Evolutionary conservation across 1,140 invertebrate species (phyloP).

Genomic region (Amyelois transitella): DNA sequence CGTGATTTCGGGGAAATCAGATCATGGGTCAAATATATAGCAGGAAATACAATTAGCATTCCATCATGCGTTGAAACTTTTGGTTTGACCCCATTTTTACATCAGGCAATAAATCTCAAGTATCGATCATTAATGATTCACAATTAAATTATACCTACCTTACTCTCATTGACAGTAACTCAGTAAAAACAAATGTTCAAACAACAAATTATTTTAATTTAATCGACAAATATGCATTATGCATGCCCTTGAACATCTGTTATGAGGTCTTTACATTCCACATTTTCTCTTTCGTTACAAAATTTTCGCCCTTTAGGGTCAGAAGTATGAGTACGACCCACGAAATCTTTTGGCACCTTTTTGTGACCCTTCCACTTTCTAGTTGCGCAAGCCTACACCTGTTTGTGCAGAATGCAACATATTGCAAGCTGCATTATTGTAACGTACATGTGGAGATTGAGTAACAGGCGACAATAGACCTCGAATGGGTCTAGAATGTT

Average conservation of each 20-base stretch:
- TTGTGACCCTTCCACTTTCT: constrained; percentile 5
- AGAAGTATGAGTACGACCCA: neutral
- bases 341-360: neutral
- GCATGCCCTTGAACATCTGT: neutral
- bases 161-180: no score
- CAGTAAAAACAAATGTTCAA: no score
- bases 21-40: neutral
- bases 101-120: no score
- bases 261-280: neutral
- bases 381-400: constrained; percentile 2
- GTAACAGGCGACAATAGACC: neutral
- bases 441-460: constrained; percentile 3
- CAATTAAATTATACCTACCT: no score
- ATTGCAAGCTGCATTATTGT: neutral
- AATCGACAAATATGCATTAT: no score
- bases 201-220: no score
- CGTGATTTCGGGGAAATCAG: neutral
- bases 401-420: neutral
- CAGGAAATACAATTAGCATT: constrained; percentile 1
- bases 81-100: no score
- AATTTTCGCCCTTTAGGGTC: constrained; percentile 8
- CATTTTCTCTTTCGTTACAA: neutral
- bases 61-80: neutral
- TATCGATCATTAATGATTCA: no score
- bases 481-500: neutral